phyloP scores from a whole-genome alignment of 2,113 vertebrate species.

The Chloebia gouldiae region DNA sequence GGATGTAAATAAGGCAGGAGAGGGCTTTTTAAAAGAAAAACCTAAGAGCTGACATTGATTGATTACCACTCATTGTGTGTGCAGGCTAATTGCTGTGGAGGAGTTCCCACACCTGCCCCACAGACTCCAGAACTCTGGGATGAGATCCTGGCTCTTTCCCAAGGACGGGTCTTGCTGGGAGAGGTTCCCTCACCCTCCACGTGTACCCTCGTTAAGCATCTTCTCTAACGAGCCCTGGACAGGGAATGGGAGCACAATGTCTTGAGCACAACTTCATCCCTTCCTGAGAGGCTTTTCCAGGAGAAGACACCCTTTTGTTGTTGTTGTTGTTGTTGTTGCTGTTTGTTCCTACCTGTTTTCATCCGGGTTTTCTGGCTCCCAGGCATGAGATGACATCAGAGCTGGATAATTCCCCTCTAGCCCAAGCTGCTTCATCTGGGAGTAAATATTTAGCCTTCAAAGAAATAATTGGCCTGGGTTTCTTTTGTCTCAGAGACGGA shows the following conservation, averaged over 20 bases:
- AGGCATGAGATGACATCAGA: conserved; percentile 20
- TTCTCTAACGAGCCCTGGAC: neutral
- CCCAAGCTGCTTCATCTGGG: neutral
- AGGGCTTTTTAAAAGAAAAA: neutral
- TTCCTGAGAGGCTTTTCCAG: neutral
- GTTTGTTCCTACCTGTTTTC: neutral
- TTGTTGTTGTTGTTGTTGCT: neutral
- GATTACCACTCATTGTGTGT: rapidly evolving
- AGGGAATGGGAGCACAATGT: neutral
- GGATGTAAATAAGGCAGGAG: neutral
- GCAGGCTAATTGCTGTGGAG: neutral
- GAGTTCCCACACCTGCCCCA: neutral
- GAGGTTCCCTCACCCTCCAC: neutral
- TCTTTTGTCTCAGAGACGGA: neutral
- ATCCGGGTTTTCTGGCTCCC: neutral
- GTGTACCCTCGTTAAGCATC: neutral
- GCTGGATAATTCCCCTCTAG: neutral
- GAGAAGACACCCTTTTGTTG: neutral
- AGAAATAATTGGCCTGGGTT: conserved; percentile 14
- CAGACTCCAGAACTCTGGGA: neutral
- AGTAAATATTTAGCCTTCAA: conserved; percentile 58
- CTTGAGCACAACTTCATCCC: neutral
- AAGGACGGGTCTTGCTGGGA: rapidly evolving
- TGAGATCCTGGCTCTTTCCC: neutral
- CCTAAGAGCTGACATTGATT: neutral